Evolutionary conservation across 2,888 invertebrate genomes (phyloP).

Genomic region (Arrhopalites spinosus): DNA sequence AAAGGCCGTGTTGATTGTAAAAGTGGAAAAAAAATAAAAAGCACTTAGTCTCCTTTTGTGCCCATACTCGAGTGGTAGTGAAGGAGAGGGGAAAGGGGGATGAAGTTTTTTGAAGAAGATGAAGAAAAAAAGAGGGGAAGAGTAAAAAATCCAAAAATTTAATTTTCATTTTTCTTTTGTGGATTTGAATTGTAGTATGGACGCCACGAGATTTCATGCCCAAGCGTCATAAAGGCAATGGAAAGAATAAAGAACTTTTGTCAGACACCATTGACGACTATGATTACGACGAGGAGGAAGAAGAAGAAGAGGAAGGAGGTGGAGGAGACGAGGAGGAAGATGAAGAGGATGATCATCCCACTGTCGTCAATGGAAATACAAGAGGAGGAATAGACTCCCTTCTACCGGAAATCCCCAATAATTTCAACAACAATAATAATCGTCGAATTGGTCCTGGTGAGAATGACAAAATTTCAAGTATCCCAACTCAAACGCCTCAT

Average conservation of each 20-base stretch:
- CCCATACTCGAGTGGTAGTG: not conserved
- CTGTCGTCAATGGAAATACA: not conserved
- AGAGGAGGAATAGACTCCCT: not conserved
- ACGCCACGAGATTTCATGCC: constrained; percentile 19
- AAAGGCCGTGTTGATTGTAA: not conserved
- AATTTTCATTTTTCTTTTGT: constrained; percentile 14
- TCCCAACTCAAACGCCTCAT: not conserved
- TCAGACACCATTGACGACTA: constrained; percentile 50
- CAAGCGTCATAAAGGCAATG: constrained; percentile 26
- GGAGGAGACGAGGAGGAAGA: constrained; percentile 19
- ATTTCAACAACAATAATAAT: constrained; percentile 1
- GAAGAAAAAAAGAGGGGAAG: not conserved
- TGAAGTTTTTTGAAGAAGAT: not conserved
- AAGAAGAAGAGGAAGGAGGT: constrained; percentile 39
- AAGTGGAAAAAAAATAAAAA: not conserved
- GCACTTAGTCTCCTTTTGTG: not conserved
- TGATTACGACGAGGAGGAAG: constrained; percentile 50
- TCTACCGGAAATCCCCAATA: not conserved
- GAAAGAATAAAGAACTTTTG: constrained; percentile 24
- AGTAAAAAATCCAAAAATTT: not conserved
- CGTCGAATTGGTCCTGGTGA: not conserved
- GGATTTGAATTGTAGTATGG: constrained; percentile 15
- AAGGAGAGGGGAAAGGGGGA: not conserved
- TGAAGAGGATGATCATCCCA: not conserved
- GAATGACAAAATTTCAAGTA: not conserved